These are phyloP conservation scores for Plagiodera versicolora DNA, from an alignment of 2,888 invertebrate species.

Conservation along the genomic window DNA sequence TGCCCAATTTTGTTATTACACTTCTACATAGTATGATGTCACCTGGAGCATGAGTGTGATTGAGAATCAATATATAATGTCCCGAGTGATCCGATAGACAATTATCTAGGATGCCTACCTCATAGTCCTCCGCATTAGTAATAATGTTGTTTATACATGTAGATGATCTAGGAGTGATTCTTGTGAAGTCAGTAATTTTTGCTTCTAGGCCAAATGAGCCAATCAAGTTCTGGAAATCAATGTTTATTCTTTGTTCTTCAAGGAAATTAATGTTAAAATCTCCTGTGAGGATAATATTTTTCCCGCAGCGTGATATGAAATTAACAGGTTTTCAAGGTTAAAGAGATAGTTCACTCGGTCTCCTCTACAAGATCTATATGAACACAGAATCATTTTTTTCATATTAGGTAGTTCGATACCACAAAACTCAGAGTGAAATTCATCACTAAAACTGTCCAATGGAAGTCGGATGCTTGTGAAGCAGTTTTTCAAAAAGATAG, in stretches of 20 bases:
- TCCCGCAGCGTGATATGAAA: background rate
- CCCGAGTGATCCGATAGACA: too few relatives aligned
- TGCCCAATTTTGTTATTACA: too few relatives aligned
- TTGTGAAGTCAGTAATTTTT: background rate
- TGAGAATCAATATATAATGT: too few relatives aligned
- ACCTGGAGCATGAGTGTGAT: too few relatives aligned
- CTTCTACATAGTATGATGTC: too few relatives aligned
- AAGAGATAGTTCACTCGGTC: background rate
- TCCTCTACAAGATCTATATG: slow-evolving; percentile 1
- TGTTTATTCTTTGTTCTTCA: background rate
- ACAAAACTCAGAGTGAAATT: slow-evolving; percentile 4
- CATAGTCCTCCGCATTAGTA: background rate
- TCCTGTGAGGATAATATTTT: background rate
- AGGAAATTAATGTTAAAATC: background rate
- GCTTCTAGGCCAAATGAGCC: background rate
- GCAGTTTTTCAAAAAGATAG: slow-evolving; percentile 3
- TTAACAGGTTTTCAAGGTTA: slow-evolving; percentile 1
- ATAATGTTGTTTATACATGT: background rate
- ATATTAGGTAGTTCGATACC: background rate
- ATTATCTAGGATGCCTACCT: background rate
- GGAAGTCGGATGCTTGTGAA: background rate
- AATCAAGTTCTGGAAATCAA: background rate
- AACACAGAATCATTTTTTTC: background rate
- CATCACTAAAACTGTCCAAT: slow-evolving; percentile 1
- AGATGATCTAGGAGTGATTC: background rate